These are phyloP conservation scores for Harpagus bidentatus DNA, from an alignment of 2,113 vertebrate genomes.

Conservation along the genomic window DNA sequence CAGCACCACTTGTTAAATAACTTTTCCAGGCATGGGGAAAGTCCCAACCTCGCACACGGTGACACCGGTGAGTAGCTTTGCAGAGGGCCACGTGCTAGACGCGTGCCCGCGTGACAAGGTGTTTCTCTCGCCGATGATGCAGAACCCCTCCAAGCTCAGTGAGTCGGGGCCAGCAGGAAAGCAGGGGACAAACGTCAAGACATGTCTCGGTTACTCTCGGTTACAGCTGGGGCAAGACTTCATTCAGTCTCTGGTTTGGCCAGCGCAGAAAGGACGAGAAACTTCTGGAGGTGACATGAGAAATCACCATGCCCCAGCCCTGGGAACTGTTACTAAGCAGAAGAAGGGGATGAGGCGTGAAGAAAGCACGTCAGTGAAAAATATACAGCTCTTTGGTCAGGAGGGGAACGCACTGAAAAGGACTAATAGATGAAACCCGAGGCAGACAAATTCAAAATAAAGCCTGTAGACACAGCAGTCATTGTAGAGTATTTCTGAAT, in stretches of 20 bases:
- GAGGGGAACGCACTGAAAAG: background rate
- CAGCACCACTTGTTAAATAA: background rate
- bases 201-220: background rate
- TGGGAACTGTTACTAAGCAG: background rate
- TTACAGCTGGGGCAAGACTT: background rate
- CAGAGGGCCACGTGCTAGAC: fast-evolving
- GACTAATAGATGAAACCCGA: background rate
- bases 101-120: fast-evolving
- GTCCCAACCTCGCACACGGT: background rate
- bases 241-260: background rate
- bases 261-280: background rate
- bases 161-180: fast-evolving
- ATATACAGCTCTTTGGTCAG: background rate
- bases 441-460: background rate
- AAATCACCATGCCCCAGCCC: background rate
- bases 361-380: background rate
- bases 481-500: background rate
- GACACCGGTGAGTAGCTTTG: background rate
- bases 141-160: background rate
- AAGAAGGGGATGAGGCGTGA: background rate
- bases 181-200: background rate
- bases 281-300: background rate
- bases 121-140: background rate
- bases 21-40: background rate
- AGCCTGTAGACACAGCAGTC: background rate